Evolutionary conservation across 2,888 invertebrate genomes (phyloP), one percentile per base, ranked within the genome.

Genomic region (Chrysolina haemoptera): DNA sequence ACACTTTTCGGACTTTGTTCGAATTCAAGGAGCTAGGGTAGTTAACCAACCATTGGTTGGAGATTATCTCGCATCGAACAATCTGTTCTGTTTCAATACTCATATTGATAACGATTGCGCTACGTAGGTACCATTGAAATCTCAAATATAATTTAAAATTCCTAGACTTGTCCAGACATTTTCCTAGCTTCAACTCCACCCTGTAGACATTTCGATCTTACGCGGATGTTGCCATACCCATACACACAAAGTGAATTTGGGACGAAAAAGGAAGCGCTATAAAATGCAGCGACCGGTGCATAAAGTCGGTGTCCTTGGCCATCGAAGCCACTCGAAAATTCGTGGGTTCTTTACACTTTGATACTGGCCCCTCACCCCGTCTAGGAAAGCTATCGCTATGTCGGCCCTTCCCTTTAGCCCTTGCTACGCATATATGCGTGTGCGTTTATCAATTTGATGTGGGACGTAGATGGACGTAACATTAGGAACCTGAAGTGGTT

Each of bases 331-430:
- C 75, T 76, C 71, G 66, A 77, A 75, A 75, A 75, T 79, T 76
- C 76, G 77, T 79, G 77, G 76, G 79, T 77, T 77, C 79, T 79
- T 78, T 78, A 78, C 78, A 77, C 76, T 78, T 76, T 75, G 76
- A 76, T 76, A 72, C 68, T 67, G 59, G 18, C 71, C 70, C 74
- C 70, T 50, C 70, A 64, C 55, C 63, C 41, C 59, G 70, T 70
- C 46, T 43, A 62, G 12, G 46, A 35, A 14, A 27, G 48, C 70
- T 35, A 66, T 70, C 70, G 40, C 72, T 40, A 27, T 59, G 59
- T 35, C 59, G 22, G 59, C 59, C 59, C 59, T 59, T 59, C 35
- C 59, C 59, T 59, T 59, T n/a, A 10, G 59, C 59, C 59, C 59
- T 59, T 59, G 59, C 59, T 59, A 59, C 35, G 59, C 59, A 59